phyloP scores from a whole-genome alignment of 2,113 vertebrate species.

The Pluvialis apricaria region DNA sequence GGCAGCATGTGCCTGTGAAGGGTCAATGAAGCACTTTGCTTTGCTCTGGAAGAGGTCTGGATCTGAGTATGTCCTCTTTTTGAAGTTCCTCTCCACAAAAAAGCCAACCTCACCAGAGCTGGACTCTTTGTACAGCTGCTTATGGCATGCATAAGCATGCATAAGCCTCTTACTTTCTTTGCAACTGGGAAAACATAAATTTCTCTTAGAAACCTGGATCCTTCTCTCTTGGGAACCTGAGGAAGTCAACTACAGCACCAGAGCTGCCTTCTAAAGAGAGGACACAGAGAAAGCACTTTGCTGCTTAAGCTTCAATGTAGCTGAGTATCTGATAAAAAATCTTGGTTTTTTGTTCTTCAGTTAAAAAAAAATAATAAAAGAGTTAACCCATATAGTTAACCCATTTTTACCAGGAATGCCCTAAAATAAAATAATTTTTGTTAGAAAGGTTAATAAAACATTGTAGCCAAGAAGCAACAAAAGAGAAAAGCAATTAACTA shows the following conservation, averaged over 20 bases:
- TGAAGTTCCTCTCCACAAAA: not conserved
- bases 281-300: not conserved
- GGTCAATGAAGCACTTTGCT: not conserved
- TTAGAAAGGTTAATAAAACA: not conserved
- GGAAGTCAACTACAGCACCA: not conserved
- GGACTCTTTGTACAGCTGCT: not conserved
- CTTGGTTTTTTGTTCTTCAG: not conserved
- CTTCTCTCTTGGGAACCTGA: not conserved
- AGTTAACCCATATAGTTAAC: not conserved
- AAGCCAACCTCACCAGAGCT: not conserved
- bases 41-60: not conserved
- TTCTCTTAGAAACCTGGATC: not conserved
- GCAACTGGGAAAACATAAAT: not conserved
- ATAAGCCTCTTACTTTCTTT: not conserved
- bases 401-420: constrained; percentile 23
- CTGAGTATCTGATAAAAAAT: not conserved
- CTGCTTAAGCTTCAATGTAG: not conserved
- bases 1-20: not conserved
- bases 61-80: not conserved
- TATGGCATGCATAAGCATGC: not conserved
- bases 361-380: not conserved
- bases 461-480: not conserved
- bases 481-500: not conserved
- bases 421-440: not conserved
- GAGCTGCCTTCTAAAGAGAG: not conserved